phyloP scores from a whole-genome alignment of 2,888 invertebrate species.

The Mellilla xanthometata region DNA sequence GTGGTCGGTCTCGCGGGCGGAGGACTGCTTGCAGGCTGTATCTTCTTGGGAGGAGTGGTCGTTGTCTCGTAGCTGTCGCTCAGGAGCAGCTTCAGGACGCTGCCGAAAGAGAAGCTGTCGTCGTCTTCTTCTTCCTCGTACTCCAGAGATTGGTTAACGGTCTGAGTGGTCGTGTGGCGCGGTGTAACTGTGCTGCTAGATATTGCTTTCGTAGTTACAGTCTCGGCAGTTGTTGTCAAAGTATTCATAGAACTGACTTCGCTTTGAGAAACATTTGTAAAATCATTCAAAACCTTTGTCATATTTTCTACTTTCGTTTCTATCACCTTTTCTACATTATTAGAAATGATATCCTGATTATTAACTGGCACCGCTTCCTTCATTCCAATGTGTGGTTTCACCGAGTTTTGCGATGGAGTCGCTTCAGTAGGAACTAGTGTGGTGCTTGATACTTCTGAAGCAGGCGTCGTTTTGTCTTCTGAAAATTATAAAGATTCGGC shows the following conservation, averaged over 20 bases:
- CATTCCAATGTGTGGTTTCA: too few relatives aligned
- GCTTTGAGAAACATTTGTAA: neutral
- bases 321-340: too few relatives aligned
- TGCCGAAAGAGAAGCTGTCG: slow-evolving; percentile 83
- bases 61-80: slow-evolving; percentile 70
- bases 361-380: too few relatives aligned
- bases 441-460: slow-evolving; percentile 32
- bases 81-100: slow-evolving; percentile 84
- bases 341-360: too few relatives aligned
- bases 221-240: slow-evolving; percentile 14
- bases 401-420: slow-evolving; percentile 16
- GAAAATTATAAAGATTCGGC: too few relatives aligned
- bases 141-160: slow-evolving; percentile 44
- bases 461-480: slow-evolving; percentile 47
- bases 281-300: too few relatives aligned
- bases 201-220: slow-evolving; percentile 12
- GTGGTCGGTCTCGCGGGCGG: slow-evolving; percentile 25
- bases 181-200: slow-evolving; percentile 30
- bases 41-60: slow-evolving; percentile 34
- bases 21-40: slow-evolving; percentile 26
- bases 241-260: neutral
- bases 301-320: neutral
- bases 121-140: slow-evolving; percentile 70
- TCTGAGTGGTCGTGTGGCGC: slow-evolving; percentile 22
- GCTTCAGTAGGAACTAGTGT: slow-evolving; percentile 27